phyloP scores from a whole-genome alignment of 2,113 vertebrate genomes.

The Sinocyclocheilus grahami region DNA sequence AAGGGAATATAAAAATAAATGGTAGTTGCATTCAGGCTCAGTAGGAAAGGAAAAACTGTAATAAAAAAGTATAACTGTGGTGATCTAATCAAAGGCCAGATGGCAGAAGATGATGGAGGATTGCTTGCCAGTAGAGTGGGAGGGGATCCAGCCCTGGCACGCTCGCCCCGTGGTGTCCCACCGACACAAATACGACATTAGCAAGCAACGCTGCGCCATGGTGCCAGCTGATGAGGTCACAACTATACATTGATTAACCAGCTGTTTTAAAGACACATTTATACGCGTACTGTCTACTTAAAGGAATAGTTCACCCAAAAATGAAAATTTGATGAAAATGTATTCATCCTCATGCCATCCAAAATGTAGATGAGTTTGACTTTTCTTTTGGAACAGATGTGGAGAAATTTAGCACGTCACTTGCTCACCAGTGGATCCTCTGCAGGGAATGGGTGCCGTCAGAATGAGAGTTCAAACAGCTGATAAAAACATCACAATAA shows the following conservation, averaged over 20 bases:
- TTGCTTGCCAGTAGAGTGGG: constrained; percentile 18
- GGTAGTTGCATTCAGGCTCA: constrained; percentile 25
- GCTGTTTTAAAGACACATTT: neutral
- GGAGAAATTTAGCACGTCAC: too few relatives aligned
- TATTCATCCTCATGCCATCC: too few relatives aligned
- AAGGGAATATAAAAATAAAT: constrained; percentile 10
- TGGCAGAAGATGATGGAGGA: constrained; percentile 38
- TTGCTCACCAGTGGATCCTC: too few relatives aligned
- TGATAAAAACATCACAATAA: too few relatives aligned
- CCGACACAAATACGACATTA: constrained; percentile 17
- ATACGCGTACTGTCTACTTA: neutral
- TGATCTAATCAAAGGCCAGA: constrained; percentile 44
- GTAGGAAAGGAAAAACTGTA: neutral
- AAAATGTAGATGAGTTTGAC: too few relatives aligned
- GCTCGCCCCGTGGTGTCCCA: constrained; percentile 1
- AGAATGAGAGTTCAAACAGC: too few relatives aligned
- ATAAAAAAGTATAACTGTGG: constrained; percentile 24
- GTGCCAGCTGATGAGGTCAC: constrained; percentile 36
- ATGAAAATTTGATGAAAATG: too few relatives aligned
- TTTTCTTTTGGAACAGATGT: too few relatives aligned
- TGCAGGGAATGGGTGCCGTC: too few relatives aligned
- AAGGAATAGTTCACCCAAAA: too few relatives aligned
- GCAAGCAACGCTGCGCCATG: neutral
- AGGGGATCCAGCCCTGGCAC: constrained; percentile 4
- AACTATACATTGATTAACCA: neutral